Evolutionary conservation across 2,797 vertebrate genomes (phyloP), one percentile per base, ranked within the genome.

Genomic region (Acanthurus tractus): DNA sequence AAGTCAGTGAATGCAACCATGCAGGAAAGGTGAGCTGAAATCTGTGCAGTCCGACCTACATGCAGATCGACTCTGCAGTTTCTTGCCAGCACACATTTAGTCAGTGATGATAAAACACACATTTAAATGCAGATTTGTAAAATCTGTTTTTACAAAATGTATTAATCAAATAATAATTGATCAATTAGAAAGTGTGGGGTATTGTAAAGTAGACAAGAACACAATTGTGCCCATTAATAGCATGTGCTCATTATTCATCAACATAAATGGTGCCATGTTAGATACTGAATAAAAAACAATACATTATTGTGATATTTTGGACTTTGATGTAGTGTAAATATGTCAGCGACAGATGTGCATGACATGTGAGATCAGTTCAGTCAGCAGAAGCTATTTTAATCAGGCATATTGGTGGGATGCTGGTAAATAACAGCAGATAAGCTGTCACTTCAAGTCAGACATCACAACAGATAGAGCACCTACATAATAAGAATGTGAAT

Each of bases 11-110:
- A 79, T 8, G 65, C 70, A 82, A 48, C 77, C 74, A 76, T 76
- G 87, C 80, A 77, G n/a, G 52, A 69, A 58, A 68, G 76, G 84
- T 72, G 74, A 78, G 76, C 63, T 59, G 70, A 58, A 72, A 63
- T 36, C 52, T 23, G 61, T 18, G 42, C 65, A 46, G 29, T 49
- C 53, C 45, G 75, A 83, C 80, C 61, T 50, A 69, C 62, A 81
- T 63, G 68, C 42, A 68, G 53, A 78, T 23, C 14, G 34, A 54
- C 1, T 6, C 49, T 53, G 69, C 40, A 70, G 67, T 57, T 65
- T 79, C 72, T 71, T 44, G 20, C 18, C 74, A 71, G 70, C 14
- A 12, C 29, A n/a, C 74, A 70, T 83, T 57, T 52, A 65, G 20
- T 69, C 81, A 78, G 82, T 81, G 64, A 40, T 40, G 11, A 12